These are phyloP conservation scores for Hypomesus transpacificus DNA, from an alignment of 2,113 vertebrate species.

Conservation along the genomic window DNA sequence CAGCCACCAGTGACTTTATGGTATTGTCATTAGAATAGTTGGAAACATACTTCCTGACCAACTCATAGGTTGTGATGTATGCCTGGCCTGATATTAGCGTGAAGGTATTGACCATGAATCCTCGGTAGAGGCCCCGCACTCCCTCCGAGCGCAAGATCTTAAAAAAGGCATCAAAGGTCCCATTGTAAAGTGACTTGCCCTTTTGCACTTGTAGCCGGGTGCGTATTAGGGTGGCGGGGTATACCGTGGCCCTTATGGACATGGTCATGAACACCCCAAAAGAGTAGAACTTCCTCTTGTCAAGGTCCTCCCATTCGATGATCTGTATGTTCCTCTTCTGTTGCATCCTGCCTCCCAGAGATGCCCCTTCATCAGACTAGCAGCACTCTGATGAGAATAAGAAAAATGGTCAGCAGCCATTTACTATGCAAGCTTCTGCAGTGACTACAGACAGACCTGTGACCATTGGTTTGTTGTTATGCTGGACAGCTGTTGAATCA, in stretches of 20 bases:
- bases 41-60: conserved; percentile 86
- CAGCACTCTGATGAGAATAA: conserved; percentile 19
- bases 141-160: conserved; percentile 89
- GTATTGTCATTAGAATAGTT: conserved; percentile 85
- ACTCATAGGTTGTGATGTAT: conserved; percentile 94
- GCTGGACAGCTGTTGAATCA: no score
- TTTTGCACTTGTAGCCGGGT: conserved; percentile 92
- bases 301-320: conserved; percentile 97
- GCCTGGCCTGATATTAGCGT: conserved; percentile 91
- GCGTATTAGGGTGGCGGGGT: conserved; percentile 91
- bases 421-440: background rate
- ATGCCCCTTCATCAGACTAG: conserved; percentile 52
- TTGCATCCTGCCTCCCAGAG: conserved; percentile 56
- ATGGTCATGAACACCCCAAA: conserved; percentile 92
- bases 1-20: conserved; percentile 88
- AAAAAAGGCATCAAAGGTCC: conserved; percentile 88
- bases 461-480: no score
- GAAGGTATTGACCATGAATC: conserved; percentile 93
- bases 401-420: background rate
- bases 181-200: conserved; percentile 86
- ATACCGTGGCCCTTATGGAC: conserved; percentile 89
- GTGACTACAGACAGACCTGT: no score
- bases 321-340: conserved; percentile 87
- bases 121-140: conserved; percentile 82
- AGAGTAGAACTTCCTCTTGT: conserved; percentile 96